phyloP scores from a whole-genome alignment of 1,140 invertebrate genomes.

The Dreissena polymorpha region DNA sequence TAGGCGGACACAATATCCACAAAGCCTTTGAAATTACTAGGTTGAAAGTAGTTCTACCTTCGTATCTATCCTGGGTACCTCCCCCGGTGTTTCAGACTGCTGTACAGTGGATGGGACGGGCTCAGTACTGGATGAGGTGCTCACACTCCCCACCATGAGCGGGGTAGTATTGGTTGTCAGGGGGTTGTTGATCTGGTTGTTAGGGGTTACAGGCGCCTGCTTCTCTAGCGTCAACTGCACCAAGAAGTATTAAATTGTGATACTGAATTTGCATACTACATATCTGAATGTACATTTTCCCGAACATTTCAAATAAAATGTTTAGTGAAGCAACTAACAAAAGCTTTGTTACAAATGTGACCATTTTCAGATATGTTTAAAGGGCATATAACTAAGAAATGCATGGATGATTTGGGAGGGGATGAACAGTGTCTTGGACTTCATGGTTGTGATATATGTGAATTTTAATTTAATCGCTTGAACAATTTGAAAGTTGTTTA shows the following conservation, averaged over 20 bases:
- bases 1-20: no score
- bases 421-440: not conserved
- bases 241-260: not conserved
- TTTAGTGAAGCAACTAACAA: not conserved
- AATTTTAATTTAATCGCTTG: not conserved
- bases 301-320: not conserved
- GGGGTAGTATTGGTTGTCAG: constrained; percentile 60
- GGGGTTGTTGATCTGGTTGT: constrained; percentile 73
- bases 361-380: not conserved
- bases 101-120: no score
- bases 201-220: constrained; percentile 64
- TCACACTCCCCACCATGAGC: no score
- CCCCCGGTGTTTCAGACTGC: no score
- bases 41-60: no score
- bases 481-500: not conserved
- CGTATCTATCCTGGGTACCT: no score
- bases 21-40: no score
- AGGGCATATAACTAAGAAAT: not conserved
- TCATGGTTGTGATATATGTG: not conserved
- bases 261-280: not conserved
- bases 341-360: not conserved
- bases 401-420: not conserved
- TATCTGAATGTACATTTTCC: not conserved
- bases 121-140: no score
- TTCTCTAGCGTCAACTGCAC: constrained; percentile 50